Conservation (phyloP, 2,888 invertebrate genomes). For the Lamellibrachia columna region DNA sequence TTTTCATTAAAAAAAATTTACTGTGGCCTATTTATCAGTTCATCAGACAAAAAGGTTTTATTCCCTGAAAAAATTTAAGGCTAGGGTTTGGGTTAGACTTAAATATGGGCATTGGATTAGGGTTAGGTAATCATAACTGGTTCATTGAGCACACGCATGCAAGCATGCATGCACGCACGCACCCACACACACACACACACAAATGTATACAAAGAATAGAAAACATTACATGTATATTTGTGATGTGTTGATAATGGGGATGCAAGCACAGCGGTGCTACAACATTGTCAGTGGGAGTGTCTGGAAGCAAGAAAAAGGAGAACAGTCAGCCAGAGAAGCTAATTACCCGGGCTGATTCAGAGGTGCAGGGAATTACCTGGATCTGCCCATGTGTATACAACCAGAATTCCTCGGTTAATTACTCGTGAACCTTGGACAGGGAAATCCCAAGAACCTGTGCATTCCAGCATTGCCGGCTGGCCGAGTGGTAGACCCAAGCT, state of each 20-base stretch:
- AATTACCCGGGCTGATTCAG: not conserved
- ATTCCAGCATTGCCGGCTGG: not conserved
- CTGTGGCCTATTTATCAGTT: no score
- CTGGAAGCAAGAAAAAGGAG: not conserved
- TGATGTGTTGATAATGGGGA: not conserved
- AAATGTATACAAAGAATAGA: not conserved
- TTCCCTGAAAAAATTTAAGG: no score
- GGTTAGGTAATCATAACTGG: no score
- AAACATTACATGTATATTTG: not conserved
- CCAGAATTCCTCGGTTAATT: not conserved
- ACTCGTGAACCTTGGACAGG: not conserved
- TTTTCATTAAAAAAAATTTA: no score
- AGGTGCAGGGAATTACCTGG: not conserved
- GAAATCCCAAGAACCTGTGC: not conserved
- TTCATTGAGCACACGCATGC: no score
- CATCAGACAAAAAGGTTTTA: no score
- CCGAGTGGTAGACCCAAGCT: not conserved
- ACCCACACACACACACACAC: no score
- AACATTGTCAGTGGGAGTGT: not conserved
- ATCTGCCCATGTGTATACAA: not conserved
- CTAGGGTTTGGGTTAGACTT: no score
- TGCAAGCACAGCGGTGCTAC: not conserved
- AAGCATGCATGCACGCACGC: no score
- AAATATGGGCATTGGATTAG: no score
- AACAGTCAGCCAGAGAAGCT: not conserved